Evolutionary conservation across 2,797 vertebrate species (phyloP), one percentile per base, ranked within the genome.

Genomic region (Phaenicophaeus curvirostris): DNA sequence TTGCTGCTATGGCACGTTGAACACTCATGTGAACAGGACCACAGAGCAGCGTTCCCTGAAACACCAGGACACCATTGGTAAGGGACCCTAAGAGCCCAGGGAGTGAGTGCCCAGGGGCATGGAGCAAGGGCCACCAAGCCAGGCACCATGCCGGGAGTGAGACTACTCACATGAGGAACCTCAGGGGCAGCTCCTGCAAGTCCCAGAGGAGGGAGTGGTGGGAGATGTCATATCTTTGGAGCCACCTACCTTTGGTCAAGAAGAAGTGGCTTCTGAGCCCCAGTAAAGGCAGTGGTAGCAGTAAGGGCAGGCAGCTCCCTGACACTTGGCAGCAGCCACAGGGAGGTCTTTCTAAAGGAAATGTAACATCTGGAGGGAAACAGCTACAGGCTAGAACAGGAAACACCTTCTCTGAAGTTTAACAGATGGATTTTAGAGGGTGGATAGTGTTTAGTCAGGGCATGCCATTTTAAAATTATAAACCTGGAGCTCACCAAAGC

Each of bases 1-100:
- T 23, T 2, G 1, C 17, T 62, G n/a, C 6, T 44, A 6, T 4
- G 12, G 33, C 53, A 48, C 0, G 2, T 33, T 5, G 4, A 68
- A 46, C 25, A 25, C 28, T 54, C 30, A 13, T 1, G 1, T 30
- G 25, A 76, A n/a, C 15, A 46, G n/a, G 46, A 21, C 17, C 25
- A 35, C 15, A 24, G 61, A 68, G 35, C 35, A 55, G 4, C 20
- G 27, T 53, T n/a, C 39, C 16, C 21, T 11, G 7, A 58, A 84
- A 68, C 33, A 42, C 27, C 8, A 44, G 31, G 33, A 72, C 19
- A 11, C 10, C 11, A 39, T 37, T 9, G 27, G 33, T 28, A 42
- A 54, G 27, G 13, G 15, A 8, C 14, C 3, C 41, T 48, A 15
- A 24, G 48, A 27, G 17, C 4, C 39, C 19, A 51, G 50, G 57